phyloP scores from a whole-genome alignment of 2,797 vertebrate species.

The Lacerta agilis region DNA sequence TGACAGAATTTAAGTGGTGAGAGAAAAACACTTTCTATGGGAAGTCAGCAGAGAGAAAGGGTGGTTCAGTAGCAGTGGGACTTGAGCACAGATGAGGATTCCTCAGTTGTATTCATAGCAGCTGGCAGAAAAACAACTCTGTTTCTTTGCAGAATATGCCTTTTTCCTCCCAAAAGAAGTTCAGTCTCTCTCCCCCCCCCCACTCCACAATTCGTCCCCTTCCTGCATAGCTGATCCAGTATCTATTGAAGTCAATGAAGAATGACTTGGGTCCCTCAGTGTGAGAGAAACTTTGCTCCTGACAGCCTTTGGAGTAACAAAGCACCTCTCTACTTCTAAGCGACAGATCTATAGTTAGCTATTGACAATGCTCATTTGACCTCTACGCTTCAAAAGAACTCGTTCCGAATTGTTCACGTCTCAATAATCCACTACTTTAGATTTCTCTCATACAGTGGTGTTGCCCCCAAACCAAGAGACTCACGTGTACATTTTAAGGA shows the following conservation, averaged over 20 bases:
- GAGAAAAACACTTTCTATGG: conserved; percentile 37
- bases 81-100: conserved; percentile 40
- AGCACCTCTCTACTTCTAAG: conserved; percentile 13
- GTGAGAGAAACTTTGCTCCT: conserved; percentile 5
- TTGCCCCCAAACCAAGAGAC: conserved; percentile 35
- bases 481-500: conserved; percentile 14
- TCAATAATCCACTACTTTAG: conserved; percentile 29
- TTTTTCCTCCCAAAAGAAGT: neutral
- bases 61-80: conserved; percentile 27
- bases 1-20: conserved; percentile 61
- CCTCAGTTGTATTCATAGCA: conserved; percentile 1
- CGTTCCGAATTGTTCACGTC: conserved; percentile 34
- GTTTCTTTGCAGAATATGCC: neutral
- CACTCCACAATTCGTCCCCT: neutral
- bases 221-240: neutral
- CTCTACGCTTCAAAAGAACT: conserved; percentile 23
- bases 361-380: conserved; percentile 22
- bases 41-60: conserved; percentile 36
- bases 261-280: neutral
- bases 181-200: neutral
- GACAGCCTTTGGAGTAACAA: conserved; percentile 33
- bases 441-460: conserved; percentile 11
- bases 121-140: neutral
- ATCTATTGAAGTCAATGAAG: neutral
- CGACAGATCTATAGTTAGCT: neutral